These are phyloP conservation scores for Coenonympha glycerion DNA, from an alignment of 2,888 invertebrate genomes.

Conservation along the genomic window DNA sequence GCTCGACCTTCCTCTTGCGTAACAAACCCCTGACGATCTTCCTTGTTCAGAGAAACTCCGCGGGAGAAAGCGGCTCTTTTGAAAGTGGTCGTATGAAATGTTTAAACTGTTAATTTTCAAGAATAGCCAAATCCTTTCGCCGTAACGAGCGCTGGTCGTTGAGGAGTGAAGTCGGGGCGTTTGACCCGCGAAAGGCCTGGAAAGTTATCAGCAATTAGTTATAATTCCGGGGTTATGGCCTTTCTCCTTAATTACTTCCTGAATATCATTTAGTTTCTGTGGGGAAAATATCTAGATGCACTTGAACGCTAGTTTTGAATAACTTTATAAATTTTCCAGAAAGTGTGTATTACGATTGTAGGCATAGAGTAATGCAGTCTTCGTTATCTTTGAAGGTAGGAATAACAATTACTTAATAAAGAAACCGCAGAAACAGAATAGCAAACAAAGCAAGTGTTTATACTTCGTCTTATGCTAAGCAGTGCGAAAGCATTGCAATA, in stretches of 20 bases:
- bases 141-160: slow-evolving; percentile 63
- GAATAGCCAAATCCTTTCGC: slow-evolving; percentile 67
- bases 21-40: background rate
- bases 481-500: no score
- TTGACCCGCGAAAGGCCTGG: slow-evolving; percentile 35
- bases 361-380: no score
- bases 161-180: slow-evolving; percentile 48
- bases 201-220: slow-evolving; percentile 43
- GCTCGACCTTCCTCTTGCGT: slow-evolving; percentile 27
- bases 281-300: no score
- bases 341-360: no score
- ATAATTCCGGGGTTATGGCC: slow-evolving; percentile 21
- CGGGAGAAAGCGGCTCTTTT: slow-evolving; percentile 32
- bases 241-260: background rate
- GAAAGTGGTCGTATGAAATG: slow-evolving; percentile 36
- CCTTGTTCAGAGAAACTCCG: background rate
- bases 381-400: no score
- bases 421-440: no score
- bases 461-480: no score
- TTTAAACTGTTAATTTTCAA: slow-evolving; percentile 64
- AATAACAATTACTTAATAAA: no score
- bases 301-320: no score
- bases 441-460: no score
- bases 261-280: background rate
- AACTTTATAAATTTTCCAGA: no score